Evolutionary conservation across 2,888 invertebrate genomes (phyloP).

Genomic region (Agrotis segetum): DNA sequence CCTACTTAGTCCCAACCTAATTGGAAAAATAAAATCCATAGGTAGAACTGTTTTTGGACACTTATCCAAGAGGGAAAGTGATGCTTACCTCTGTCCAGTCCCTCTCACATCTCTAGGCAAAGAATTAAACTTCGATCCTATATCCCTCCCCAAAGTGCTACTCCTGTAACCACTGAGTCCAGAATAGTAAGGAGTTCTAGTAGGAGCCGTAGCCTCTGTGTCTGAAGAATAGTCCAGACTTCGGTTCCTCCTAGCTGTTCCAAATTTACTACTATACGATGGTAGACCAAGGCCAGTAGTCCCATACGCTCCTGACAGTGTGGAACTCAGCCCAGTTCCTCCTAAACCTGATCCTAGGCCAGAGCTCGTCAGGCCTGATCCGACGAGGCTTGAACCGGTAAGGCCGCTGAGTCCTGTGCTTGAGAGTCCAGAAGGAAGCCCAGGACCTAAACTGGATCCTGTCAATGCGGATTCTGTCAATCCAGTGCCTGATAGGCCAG

Average conservation of each 20-base stretch:
- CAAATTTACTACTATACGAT: constrained; percentile 88
- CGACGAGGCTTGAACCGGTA: constrained; percentile 81
- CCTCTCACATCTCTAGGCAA: constrained; percentile 93
- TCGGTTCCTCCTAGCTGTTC: constrained; percentile 94
- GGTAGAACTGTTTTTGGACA: constrained; percentile 5
- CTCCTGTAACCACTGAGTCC: constrained; percentile 88
- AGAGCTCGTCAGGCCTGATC: constrained; percentile 78
- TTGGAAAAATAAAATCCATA: constrained; percentile 34
- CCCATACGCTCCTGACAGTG: constrained; percentile 83
- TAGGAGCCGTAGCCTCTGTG: constrained; percentile 97
- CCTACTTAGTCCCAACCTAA: constrained; percentile 84
- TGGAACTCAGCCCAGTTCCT: constrained; percentile 82
- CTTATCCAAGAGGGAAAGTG: constrained; percentile 1
- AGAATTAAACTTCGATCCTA: constrained; percentile 93
- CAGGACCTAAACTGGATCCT: constrained; percentile 71
- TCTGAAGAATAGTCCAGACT: constrained; percentile 98
- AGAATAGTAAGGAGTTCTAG: constrained; percentile 94
- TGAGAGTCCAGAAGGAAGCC: constrained; percentile 85
- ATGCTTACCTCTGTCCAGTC: constrained; percentile 89
- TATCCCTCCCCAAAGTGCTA: constrained; percentile 90
- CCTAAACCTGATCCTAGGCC: constrained; percentile 83
- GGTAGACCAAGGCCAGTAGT: constrained; percentile 84
- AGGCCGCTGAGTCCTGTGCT: constrained; percentile 86
- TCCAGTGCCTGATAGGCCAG: constrained; percentile 78
- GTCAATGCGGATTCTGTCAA: constrained; percentile 76